These are phyloP conservation scores for Pipistrellus pipistrellus DNA, from an alignment of 2,797 vertebrate genomes.

Conservation along the genomic window DNA sequence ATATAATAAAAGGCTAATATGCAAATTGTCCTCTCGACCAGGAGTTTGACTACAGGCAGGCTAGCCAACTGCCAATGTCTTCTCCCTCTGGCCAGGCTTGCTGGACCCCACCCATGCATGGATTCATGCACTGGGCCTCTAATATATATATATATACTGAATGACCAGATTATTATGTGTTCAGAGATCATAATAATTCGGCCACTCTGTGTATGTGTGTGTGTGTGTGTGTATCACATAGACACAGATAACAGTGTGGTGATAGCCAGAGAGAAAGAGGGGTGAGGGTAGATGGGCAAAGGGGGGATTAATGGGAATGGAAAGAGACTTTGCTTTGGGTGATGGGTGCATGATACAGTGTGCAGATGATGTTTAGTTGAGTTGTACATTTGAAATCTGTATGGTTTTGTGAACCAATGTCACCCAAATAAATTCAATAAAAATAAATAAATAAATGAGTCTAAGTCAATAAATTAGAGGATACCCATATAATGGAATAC, in stretches of 20 bases:
- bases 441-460: not conserved
- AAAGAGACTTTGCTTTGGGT: not conserved
- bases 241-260: not conserved
- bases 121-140: no score
- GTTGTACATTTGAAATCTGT: not conserved
- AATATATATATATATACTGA: no score
- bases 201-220: no score
- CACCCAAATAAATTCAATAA: not conserved
- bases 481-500: not conserved
- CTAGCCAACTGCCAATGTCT: no score
- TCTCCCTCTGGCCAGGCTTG: no score
- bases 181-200: no score
- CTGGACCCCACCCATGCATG: no score
- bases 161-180: no score
- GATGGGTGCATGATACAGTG: not conserved
- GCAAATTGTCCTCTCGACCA: no score
- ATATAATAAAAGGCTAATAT: no score
- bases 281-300: not conserved
- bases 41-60: no score
- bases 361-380: not conserved
- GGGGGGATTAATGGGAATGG: not conserved
- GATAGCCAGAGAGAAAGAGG: not conserved
- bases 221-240: not conserved
- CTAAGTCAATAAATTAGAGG: slow-evolving; percentile 26
- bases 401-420: not conserved